A percentile compares a stretch with the other conserved stretches of the same genome.
Conservation (phyloP, 2,113 vertebrate species). For the Phyllopteryx taeniolatus region DNA sequence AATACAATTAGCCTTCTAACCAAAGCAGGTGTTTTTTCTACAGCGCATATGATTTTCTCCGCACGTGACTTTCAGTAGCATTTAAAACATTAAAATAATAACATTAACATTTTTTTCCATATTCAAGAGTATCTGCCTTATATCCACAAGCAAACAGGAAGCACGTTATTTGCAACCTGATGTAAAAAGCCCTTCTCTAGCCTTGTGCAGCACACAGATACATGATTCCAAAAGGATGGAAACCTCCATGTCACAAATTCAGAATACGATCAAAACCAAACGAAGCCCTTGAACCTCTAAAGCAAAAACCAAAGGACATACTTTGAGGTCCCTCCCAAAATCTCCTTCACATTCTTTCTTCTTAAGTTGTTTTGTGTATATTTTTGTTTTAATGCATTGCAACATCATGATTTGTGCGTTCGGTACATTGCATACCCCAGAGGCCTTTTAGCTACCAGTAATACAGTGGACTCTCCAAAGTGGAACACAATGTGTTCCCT, state of each 20-base stretch:
- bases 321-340: conserved; percentile 23
- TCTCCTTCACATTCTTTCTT: background rate
- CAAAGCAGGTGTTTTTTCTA: conserved; percentile 60
- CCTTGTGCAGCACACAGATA: conserved; percentile 13
- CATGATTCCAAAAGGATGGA: conserved; percentile 7
- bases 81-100: background rate
- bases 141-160: conserved; percentile 18
- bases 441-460: conserved; percentile 54
- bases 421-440: conserved; percentile 53
- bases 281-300: conserved; percentile 11
- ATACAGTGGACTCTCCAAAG: background rate
- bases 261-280: conserved; percentile 33
- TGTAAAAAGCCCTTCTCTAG: background rate
- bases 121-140: conserved; percentile 19
- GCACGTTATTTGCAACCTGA: conserved; percentile 6
- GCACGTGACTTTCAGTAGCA: conserved; percentile 24
- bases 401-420: conserved; percentile 42
- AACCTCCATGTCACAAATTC: conserved; percentile 3
- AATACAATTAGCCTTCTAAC: conserved; percentile 55
- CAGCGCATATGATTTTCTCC: conserved; percentile 23
- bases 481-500: background rate
- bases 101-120: background rate
- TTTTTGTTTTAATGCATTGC: background rate
- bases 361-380: background rate
- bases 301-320: conserved; percentile 55